Base-by-base conservation (phyloP, 2,113 vertebrate genomes). In the Myiozetetes cayanensis region DNA sequence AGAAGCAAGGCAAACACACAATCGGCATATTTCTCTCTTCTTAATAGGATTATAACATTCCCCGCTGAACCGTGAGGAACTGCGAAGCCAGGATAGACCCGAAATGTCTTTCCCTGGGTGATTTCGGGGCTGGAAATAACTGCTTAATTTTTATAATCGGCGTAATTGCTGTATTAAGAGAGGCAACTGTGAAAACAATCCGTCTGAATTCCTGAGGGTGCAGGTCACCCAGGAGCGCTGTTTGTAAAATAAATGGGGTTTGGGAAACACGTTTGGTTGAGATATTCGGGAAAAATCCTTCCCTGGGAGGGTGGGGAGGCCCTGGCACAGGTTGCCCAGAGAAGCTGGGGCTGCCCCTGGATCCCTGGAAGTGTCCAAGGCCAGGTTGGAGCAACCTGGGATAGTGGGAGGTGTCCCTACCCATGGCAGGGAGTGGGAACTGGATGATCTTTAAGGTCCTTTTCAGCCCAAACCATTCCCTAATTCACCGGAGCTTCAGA, bases 51-150 rank as follows among this genome's bases (percentile, higher is more conserved):
- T 93, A 86, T 35, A 50, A 35, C 50, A 7, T 74, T 80, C 74
- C 85, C 72, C 47, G 63, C 78, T 52, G 39, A 89, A 47, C 25
- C 23, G 10, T 0, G 3, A 81, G 28, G 17, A 71, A 67, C 39
- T 35, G 6, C 56, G 53, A 18, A 44, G 10, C 8, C 41, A 31
- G 61, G 59, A 47, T 55, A 50, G 19, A 31, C 23, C 16, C 16
- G 50, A 80, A 84, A 77, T 27, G 16, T 8, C 30, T 93, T 81
- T 92, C 67, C 50, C 24, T 88, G 50, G 35, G 37, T 78, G 65
- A 62, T 92, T 92, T 75, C 28, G 28, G 41, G 61, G 70, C 43
- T 92, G 49, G 58, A 89, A 92, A 86, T 53, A 78, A 53, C 65
- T 47, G 25, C 46, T 84, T 30, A 44, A 44, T 41, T 24, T 83